Evolutionary conservation across 2,113 vertebrate genomes (phyloP).

Genomic region (Calidris pugnax): DNA sequence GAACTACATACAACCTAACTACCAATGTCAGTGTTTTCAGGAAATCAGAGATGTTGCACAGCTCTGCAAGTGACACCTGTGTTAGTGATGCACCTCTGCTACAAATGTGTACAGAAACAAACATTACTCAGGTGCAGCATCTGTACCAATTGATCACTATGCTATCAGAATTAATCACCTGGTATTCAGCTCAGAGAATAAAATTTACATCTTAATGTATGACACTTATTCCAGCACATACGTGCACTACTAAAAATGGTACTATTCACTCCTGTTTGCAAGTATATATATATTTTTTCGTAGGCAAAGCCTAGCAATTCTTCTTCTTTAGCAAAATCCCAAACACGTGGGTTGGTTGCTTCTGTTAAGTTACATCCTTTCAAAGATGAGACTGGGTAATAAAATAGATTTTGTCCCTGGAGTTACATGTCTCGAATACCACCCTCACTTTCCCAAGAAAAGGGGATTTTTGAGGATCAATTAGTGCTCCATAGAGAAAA

Average conservation of each 20-base stretch:
- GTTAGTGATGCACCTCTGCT: constrained; percentile 52
- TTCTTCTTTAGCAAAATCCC: not conserved
- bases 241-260: not conserved
- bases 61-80: constrained; percentile 66
- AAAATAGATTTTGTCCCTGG: not conserved
- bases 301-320: not conserved
- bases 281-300: not conserved
- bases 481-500: not conserved
- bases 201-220: constrained; percentile 79
- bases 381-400: not conserved
- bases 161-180: constrained; percentile 77
- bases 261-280: not conserved
- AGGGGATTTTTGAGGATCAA: not conserved
- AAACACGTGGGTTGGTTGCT: not conserved
- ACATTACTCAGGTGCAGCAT: constrained; percentile 74
- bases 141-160: constrained; percentile 71
- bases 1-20: constrained; percentile 61
- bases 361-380: not conserved
- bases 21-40: constrained; percentile 59
- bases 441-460: not conserved
- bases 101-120: constrained; percentile 62
- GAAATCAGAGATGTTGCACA: constrained; percentile 17
- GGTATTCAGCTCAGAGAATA: constrained; percentile 70
- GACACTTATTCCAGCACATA: constrained; percentile 17
- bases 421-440: not conserved